A percentile compares a stretch with the other conserved stretches of the same genome.
These are phyloP conservation scores for Lepus oiostolus DNA, from an alignment of 2,797 vertebrate species.

Conservation along the genomic window DNA sequence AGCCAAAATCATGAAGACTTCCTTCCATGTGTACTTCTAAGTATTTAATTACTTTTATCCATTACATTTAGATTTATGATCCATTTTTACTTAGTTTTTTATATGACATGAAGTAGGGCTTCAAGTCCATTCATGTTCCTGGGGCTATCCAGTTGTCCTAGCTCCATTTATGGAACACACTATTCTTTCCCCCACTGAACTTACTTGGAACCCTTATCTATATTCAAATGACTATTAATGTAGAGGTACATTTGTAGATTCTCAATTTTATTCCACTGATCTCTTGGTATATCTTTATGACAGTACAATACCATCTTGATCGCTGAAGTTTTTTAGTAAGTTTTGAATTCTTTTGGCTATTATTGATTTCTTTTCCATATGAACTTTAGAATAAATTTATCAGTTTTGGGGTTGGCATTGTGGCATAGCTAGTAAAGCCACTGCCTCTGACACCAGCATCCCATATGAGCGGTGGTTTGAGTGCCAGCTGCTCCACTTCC, in stretches of 20 bases:
- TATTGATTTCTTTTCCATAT: neutral
- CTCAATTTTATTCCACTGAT: neutral
- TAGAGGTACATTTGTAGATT: neutral
- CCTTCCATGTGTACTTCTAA: neutral
- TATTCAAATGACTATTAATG: neutral
- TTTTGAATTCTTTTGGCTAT: slow-evolving; percentile 6
- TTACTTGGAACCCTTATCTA: neutral
- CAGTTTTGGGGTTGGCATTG: too few species aligned
- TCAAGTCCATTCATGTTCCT: neutral
- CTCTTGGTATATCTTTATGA: neutral
- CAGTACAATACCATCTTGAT: neutral
- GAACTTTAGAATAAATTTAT: neutral
- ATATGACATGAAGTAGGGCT: neutral
- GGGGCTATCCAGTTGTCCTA: neutral
- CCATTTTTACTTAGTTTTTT: neutral
- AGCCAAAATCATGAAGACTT: neutral
- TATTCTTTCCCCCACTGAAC: neutral
- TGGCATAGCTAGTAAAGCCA: too few species aligned
- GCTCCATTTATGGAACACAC: neutral
- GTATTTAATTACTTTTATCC: neutral
- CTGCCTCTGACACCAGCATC: too few species aligned
- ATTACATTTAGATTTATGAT: neutral
- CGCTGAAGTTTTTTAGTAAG: neutral
- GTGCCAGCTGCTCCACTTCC: too few species aligned
- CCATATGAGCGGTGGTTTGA: too few species aligned